Percentiles rank a stretch among this genome's conserved stretches.
phyloP scores from a whole-genome alignment of 1,140 invertebrate genomes.

The Atopsyche davidsoni region DNA sequence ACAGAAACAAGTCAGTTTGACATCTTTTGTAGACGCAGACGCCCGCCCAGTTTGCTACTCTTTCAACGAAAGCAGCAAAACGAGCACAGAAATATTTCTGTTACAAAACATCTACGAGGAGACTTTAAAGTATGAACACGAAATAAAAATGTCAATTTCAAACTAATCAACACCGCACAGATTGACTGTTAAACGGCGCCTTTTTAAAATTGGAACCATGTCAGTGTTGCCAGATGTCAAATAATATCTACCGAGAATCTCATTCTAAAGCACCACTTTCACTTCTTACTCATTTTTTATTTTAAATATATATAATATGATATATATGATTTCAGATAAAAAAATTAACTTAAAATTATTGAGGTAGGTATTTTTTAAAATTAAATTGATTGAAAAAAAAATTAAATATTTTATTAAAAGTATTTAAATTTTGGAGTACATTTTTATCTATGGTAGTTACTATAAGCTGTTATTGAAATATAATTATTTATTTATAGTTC shows the following conservation, averaged over 20 bases:
- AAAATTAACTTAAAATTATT: background rate
- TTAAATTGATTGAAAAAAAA: background rate
- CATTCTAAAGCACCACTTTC: background rate
- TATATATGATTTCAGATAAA: background rate
- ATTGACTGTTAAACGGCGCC: too few species aligned
- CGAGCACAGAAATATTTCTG: background rate
- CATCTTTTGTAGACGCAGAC: background rate
- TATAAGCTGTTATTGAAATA: background rate
- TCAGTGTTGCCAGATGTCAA: background rate
- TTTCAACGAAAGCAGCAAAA: background rate
- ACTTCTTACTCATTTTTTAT: background rate
- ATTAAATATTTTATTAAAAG: background rate
- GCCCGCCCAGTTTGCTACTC: background rate
- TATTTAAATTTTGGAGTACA: background rate
- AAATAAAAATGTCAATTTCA: too few species aligned
- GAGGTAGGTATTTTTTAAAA: background rate
- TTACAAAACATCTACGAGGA: background rate
- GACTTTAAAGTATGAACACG: background rate
- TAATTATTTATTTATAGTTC: background rate
- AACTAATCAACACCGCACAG: too few species aligned
- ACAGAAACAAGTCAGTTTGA: background rate
- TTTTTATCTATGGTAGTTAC: background rate
- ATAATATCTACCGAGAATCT: background rate
- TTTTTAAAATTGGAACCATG: background rate
- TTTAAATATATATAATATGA: background rate